These are phyloP conservation scores for Drosophila stalkeri DNA, from an alignment of 2,888 invertebrate genomes.

Conservation along the genomic window DNA sequence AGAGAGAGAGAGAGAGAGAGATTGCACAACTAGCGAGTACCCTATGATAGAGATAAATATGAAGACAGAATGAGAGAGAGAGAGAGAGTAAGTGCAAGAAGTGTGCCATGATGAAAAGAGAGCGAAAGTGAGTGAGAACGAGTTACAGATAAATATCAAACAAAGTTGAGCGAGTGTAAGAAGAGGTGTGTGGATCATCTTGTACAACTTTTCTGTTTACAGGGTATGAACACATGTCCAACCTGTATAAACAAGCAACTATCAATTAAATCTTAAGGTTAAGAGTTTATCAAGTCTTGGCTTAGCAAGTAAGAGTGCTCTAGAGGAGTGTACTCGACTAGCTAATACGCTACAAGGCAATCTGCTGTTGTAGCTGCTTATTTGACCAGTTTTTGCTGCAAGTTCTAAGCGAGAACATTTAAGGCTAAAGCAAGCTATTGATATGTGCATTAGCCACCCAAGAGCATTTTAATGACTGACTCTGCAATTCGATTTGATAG, in stretches of 20 bases:
- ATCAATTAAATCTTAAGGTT: slow-evolving; percentile 28
- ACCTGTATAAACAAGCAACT: neutral
- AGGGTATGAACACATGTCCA: slow-evolving; percentile 25
- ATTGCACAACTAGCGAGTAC: neutral
- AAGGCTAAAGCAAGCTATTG: neutral
- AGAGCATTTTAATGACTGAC: neutral
- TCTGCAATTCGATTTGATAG: slow-evolving; percentile 9
- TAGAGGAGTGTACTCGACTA: neutral
- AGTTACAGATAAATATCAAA: neutral
- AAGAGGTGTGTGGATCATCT: neutral
- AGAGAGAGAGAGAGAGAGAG: neutral
- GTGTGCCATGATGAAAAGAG: neutral
- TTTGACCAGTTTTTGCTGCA: neutral
- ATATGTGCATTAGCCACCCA: neutral
- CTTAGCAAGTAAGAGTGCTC: slow-evolving; percentile 1
- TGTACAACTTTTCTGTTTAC: neutral
- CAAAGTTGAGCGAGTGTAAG: neutral
- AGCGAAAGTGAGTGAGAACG: neutral
- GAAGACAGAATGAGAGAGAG: neutral
- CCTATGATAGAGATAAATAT: neutral
- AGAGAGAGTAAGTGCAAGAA: no score
- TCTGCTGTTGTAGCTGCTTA: neutral
- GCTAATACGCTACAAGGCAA: neutral
- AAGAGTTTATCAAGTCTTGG: slow-evolving; percentile 3
- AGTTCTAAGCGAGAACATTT: neutral